Percentiles rank a stretch among this genome's conserved stretches.
Evolutionary conservation across 2,113 vertebrate genomes (phyloP).

Genomic region (Megaleporinus macrocephalus): DNA sequence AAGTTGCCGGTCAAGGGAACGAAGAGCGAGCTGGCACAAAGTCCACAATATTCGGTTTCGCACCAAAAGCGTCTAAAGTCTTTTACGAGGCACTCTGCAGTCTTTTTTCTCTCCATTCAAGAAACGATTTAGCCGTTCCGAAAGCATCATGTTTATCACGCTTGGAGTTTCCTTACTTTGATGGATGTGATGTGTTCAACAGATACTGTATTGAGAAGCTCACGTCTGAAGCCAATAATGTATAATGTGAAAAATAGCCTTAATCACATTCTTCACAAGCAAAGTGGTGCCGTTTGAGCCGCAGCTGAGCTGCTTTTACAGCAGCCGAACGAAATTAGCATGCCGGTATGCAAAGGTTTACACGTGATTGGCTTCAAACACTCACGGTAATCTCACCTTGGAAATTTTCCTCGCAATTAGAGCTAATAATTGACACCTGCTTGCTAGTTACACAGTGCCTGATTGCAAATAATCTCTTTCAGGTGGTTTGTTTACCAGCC

Average conservation of each 20-base stretch:
- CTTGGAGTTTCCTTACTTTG: neutral
- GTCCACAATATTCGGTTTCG: neutral
- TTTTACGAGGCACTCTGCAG: neutral
- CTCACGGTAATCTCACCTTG: conserved; percentile 28
- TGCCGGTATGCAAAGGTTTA: conserved; percentile 15
- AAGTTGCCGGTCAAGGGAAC: conserved; percentile 15
- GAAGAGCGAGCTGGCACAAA: conserved; percentile 5
- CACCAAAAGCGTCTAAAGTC: conserved; percentile 2
- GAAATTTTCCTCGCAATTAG: conserved; percentile 36
- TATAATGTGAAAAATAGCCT: neutral
- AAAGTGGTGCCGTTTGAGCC: neutral
- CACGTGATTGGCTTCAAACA: conserved; percentile 20
- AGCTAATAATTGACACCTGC: conserved; percentile 31
- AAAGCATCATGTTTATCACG: neutral
- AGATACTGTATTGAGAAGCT: neutral
- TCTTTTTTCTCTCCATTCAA: neutral
- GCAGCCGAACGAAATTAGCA: conserved; percentile 37
- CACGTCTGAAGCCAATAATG: neutral
- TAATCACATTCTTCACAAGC: neutral
- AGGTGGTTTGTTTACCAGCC: conserved; percentile 24
- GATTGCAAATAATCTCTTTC: conserved; percentile 41
- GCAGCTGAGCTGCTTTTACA: conserved; percentile 5
- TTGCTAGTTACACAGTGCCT: conserved; percentile 31
- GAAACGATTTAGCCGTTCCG: neutral
- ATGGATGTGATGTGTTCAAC: neutral